phyloP scores from a whole-genome alignment of 2,888 invertebrate species.

The Melipona bicolor region DNA sequence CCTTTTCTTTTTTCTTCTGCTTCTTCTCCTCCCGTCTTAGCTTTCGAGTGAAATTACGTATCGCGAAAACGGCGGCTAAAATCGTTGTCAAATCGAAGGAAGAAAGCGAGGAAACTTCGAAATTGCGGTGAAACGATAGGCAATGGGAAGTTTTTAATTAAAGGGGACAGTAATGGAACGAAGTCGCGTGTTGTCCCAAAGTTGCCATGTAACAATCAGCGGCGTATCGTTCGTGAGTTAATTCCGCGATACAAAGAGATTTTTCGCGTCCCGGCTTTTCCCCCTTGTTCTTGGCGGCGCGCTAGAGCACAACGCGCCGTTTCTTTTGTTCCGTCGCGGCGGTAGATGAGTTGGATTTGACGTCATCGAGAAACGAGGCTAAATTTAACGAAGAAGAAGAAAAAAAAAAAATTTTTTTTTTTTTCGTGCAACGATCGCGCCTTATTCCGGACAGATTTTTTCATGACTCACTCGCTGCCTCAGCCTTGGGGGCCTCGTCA shows the following conservation, averaged over 20 bases:
- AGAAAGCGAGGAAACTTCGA: too few species aligned
- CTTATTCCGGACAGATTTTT: constrained; percentile 69
- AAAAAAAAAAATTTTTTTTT: too few species aligned
- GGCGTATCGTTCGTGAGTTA: neutral
- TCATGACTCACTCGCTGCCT: constrained; percentile 69
- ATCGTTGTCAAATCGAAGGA: too few species aligned
- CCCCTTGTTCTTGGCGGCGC: neutral
- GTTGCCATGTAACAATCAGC: neutral
- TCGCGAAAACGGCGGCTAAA: too few species aligned
- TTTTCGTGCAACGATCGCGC: constrained; percentile 62
- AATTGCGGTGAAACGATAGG: too few species aligned
- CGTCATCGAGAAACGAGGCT: constrained; percentile 38
- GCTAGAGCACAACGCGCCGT: neutral
- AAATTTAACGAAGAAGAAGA: constrained; percentile 57
- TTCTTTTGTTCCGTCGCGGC: constrained; percentile 17
- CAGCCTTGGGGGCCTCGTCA: constrained; percentile 65
- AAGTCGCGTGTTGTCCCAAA: neutral
- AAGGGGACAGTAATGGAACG: neutral
- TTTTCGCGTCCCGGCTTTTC: neutral
- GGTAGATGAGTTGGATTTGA: constrained; percentile 41
- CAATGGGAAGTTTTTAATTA: neutral
- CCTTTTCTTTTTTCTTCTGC: accelerated
- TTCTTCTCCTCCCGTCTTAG: too few species aligned
- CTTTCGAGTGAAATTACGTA: too few species aligned
- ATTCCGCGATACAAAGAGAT: neutral